Evolutionary conservation across 2,113 vertebrate genomes (phyloP), one percentile per base, ranked within the genome.

Genomic region (Aleadryas rufinucha): DNA sequence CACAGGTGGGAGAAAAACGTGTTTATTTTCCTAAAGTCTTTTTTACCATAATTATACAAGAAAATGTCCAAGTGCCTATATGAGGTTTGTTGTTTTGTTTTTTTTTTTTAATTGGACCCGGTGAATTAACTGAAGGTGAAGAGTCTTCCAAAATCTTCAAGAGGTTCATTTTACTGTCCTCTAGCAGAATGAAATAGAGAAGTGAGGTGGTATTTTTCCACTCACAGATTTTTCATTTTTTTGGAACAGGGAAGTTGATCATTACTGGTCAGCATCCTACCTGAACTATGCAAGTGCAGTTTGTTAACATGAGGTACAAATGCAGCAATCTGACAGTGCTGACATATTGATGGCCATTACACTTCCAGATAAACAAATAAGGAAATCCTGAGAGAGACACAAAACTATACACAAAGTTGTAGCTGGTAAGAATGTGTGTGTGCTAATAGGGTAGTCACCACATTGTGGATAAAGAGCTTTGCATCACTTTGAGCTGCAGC

Each of bases 51-150:
- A 74, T 19, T 21, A 30, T 28, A 19, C 0, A 4, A 63, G 18
- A 50, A 84, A 84, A 69, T 5, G 21, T 45, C 52, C 37, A 87
- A 71, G 8, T 44, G 12, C 24, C 23, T 30, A 27, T 27, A 21
- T 1, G 2, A 66, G 18, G 0, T 8, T 49, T 89, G 82, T 47
- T 41, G 1, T n/a, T n/a, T n/a, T n/a, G n/a, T n/a, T n/a, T n/a
- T n/a, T n/a, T n/a, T n/a, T n/a, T n/a, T n/a, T n/a, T n/a, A 68
- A 39, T 56, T 18, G 2, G 44, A 78, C 6, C 85, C 79, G 35
- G n/a, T 75, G 17, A 85, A 75, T 54, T 71, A 92, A 47, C 37
- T 81, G 68, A 87, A 78, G 30, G 59, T 41, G 6, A 83, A 65
- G 8, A 23, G 47, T 75, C 26, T 75, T 71, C 4, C 35, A 69